phyloP scores from a whole-genome alignment of 53 echinoderm and acorn worm genomes.

The Crossaster papposus region DNA sequence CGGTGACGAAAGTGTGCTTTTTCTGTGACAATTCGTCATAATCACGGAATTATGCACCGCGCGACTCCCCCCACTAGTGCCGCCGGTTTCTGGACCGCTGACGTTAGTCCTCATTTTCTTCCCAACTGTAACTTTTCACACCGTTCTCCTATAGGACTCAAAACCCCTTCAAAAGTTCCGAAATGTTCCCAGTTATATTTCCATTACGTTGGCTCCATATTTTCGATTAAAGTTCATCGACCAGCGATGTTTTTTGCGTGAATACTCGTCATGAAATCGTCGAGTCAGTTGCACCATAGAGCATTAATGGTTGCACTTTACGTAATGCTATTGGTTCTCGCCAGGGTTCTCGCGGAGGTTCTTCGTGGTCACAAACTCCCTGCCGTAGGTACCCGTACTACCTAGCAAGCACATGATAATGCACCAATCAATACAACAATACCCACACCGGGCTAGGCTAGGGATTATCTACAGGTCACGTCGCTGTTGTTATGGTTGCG shows the following conservation, averaged over 20 bases:
- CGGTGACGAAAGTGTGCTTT: conserved; percentile 44
- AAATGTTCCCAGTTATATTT: not conserved
- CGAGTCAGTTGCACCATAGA: not conserved
- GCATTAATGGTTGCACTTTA: too few species aligned
- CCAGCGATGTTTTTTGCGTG: conserved; percentile 48
- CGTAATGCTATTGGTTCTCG: too few species aligned
- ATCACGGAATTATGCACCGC: conserved; percentile 2
- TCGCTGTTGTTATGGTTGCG: conserved; percentile 69
- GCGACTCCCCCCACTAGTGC: not conserved
- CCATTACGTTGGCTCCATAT: conserved; percentile 2
- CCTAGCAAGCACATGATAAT: conserved; percentile 5
- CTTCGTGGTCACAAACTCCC: not conserved
- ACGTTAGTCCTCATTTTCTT: not conserved
- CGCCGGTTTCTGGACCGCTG: not conserved
- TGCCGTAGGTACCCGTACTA: not conserved
- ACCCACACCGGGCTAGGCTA: conserved; percentile 45
- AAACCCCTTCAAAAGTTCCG: not conserved
- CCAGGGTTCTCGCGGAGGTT: too few species aligned
- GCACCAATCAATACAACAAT: conserved; percentile 1
- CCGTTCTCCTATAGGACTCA: not conserved
- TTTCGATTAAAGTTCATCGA: not conserved
- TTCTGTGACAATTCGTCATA: conserved; percentile 58
- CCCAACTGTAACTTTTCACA: not conserved
- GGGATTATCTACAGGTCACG: conserved; percentile 50
- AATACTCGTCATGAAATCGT: not conserved